Percentiles rank a stretch among this genome's conserved stretches.
Evolutionary conservation across 2,888 invertebrate genomes (phyloP).

Genomic region (Boloria euphrosyne): DNA sequence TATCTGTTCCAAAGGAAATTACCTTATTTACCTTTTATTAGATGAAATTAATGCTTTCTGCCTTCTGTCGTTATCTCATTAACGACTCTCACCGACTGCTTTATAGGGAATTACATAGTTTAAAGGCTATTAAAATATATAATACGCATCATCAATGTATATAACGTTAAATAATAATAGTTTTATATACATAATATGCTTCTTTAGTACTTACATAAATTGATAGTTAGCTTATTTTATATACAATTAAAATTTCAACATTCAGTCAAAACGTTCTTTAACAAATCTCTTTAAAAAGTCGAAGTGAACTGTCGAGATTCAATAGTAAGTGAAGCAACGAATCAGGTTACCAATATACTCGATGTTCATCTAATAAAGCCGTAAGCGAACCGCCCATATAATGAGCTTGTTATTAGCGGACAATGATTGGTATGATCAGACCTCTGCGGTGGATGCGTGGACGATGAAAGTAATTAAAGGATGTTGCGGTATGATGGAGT

Average conservation of each 20-base stretch:
- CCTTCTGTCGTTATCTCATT: too few species aligned
- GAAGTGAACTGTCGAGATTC: background rate
- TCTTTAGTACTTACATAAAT: too few species aligned
- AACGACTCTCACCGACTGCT: too few species aligned
- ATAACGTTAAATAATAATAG: too few species aligned
- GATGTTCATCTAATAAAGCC: slow-evolving; percentile 55
- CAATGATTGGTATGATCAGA: slow-evolving; percentile 48
- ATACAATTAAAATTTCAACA: background rate
- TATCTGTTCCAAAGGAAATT: too few species aligned
- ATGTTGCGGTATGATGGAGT: slow-evolving; percentile 16
- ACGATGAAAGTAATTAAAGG: slow-evolving; percentile 19
- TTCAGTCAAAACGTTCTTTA: background rate
- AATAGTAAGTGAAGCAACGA: slow-evolving; percentile 11
- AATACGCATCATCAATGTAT: too few species aligned
- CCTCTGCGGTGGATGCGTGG: slow-evolving; percentile 39
- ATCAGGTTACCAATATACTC: slow-evolving; percentile 25
- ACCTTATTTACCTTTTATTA: too few species aligned
- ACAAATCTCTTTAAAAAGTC: background rate
- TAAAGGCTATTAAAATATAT: too few species aligned
- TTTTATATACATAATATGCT: too few species aligned
- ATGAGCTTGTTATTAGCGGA: slow-evolving; percentile 52
- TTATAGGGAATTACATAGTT: too few species aligned
- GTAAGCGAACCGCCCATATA: slow-evolving; percentile 49
- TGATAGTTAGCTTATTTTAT: background rate
- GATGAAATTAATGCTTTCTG: too few species aligned